These are phyloP conservation scores for Bombus consobrinus DNA, from an alignment of 1,140 invertebrate genomes.

Conservation along the genomic window DNA sequence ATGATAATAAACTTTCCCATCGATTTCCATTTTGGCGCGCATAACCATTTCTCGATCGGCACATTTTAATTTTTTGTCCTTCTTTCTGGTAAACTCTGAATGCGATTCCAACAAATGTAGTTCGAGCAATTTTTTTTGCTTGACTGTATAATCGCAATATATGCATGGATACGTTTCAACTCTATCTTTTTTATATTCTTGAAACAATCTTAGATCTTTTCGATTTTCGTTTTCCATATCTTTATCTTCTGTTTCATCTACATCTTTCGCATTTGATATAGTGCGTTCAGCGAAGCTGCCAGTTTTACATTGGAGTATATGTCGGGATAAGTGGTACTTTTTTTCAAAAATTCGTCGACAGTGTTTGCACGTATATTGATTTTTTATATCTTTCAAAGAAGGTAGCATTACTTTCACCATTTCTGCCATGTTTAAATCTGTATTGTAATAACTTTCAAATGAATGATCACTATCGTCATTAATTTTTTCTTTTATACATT, in stretches of 20 bases:
- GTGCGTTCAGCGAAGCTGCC: not conserved
- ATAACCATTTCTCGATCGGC: conserved; percentile 78
- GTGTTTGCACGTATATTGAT: conserved; percentile 1
- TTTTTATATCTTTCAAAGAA: not conserved
- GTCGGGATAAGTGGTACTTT: conserved; percentile 29
- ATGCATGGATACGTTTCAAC: conserved; percentile 69
- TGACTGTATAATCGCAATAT: conserved; percentile 71
- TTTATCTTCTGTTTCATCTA: not conserved
- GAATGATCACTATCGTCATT: not conserved
- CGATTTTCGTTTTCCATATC: not conserved
- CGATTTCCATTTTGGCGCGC: conserved; percentile 79
- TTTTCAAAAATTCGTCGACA: conserved; percentile 32
- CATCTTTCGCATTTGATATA: not conserved
- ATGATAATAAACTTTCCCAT: conserved; percentile 83
- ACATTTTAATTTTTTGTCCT: conserved; percentile 66
- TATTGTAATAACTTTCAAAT: not conserved
- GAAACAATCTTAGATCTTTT: not conserved
- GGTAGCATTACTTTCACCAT: not conserved
- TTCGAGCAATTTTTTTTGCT: conserved; percentile 71
- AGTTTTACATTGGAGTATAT: conserved; percentile 3
- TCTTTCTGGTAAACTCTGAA: conserved; percentile 55
- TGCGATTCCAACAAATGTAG: conserved; percentile 71
- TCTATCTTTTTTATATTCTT: conserved; percentile 33
- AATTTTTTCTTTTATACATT: not conserved
- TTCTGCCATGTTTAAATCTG: not conserved